Conservation (phyloP, 2,797 vertebrate genomes). For the Tadarida brasiliensis region DNA sequence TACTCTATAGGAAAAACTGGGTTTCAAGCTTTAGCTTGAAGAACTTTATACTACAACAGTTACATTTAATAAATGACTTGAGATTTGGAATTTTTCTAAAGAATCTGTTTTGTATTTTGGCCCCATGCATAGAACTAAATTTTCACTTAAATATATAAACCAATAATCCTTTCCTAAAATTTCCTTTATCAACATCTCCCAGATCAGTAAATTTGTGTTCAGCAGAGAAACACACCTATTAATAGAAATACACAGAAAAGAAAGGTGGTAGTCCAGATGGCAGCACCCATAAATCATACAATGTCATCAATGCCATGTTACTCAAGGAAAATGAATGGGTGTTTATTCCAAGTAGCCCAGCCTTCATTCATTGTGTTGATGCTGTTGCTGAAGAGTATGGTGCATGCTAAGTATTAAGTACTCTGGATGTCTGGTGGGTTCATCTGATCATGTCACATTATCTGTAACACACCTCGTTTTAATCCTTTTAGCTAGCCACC, state of each 20-base stretch:
- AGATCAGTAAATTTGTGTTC: neutral
- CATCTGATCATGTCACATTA: neutral
- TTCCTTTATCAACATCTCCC: neutral
- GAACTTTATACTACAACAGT: neutral
- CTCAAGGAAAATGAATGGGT: neutral
- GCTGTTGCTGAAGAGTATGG: neutral
- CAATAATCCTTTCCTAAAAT: neutral
- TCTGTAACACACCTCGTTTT: neutral
- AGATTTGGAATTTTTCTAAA: neutral
- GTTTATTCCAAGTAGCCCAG: neutral
- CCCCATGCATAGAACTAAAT: neutral
- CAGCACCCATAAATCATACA: constrained; percentile 69
- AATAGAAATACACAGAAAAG: constrained; percentile 71
- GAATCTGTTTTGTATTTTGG: constrained; percentile 40
- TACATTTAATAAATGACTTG: neutral
- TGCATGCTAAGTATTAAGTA: neutral
- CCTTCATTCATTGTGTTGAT: neutral
- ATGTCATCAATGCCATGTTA: constrained; percentile 1
- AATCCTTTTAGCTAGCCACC: neutral
- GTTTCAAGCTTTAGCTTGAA: neutral
- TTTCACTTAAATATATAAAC: neutral
- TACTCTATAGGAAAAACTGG: neutral
- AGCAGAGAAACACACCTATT: neutral
- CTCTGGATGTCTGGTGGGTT: neutral
- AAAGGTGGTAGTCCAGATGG: constrained; percentile 70